These are phyloP conservation scores for Conger conger DNA, from an alignment of 2,113 vertebrate species.

Conservation along the genomic window DNA sequence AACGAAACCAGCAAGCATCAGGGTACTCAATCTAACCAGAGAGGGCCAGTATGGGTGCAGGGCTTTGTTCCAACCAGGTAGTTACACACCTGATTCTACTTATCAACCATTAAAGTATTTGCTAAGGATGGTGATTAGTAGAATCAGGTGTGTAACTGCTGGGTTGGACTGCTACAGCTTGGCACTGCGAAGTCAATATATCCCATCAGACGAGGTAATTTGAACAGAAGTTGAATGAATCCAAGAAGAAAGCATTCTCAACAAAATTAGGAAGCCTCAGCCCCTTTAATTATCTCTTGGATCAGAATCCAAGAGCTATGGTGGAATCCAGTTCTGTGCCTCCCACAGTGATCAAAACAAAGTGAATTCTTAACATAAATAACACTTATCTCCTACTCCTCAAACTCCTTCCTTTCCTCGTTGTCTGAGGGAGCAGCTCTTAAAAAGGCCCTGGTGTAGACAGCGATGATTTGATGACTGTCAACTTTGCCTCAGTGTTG, in stretches of 20 bases:
- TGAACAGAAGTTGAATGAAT: background rate
- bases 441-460: background rate
- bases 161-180: no score
- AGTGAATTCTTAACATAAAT: background rate
- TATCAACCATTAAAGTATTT: no score
- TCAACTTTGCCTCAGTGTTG: background rate
- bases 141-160: no score
- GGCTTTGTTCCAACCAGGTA: no score
- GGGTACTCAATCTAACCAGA: no score
- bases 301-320: background rate
- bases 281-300: slow-evolving; percentile 7
- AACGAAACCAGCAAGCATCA: no score
- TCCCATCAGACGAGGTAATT: background rate
- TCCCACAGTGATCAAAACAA: slow-evolving; percentile 9
- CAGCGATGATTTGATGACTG: background rate
- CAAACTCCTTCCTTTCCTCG: background rate
- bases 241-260: background rate
- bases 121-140: no score
- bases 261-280: background rate
- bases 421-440: background rate
- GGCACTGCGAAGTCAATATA: no score
- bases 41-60: no score
- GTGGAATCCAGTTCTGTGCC: background rate
- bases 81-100: no score
- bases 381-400: slow-evolving; percentile 5